Base-by-base conservation (phyloP, 1,140 invertebrate species). In the Paraescarpia echinospica region DNA sequence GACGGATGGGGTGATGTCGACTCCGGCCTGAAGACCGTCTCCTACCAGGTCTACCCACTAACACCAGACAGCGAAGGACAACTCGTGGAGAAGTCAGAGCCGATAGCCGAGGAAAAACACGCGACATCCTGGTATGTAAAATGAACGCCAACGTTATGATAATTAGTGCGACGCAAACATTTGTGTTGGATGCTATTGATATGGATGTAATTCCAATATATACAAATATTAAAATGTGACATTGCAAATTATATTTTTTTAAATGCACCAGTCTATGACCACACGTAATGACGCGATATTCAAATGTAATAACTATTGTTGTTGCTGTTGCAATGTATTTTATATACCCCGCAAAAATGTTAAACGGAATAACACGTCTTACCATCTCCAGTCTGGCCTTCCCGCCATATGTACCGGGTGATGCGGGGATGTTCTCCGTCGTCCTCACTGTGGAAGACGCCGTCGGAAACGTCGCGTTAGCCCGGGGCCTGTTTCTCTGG, bases 371-470 rank as follows among this genome's bases (percentile, higher is more conserved):
- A 41, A 4, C 41, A 41, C 41, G 41, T 41, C 4, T 41, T 41
- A 41, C 12, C 4, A 41, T 41, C 41, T 41, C 59, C 34, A 92
- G 34, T 18, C 0, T 77, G 59, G 93, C 93, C 77, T 35, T 41
- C 34, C 92, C 91, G 12, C n/a, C 12, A 2, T 94, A 92, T 35
- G 33, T 22, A 27, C 93, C 93, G 1, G 14, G 33, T 0, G 59
- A 89, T 33, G 91, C 93, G 2, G 94, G 94, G 1, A 93, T 94
- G 93, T 94, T 93, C 77, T 94, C 94, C 5, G 91, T 93, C 9
- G 92, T 94, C 1, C 51, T 94, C 33, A 93, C 93, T 34, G 93
- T 93, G 34, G 41, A 41, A 6, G 94, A 94, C 89, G 33, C 2
- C 12, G 94, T 93, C 22, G 94, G 94, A 51, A 94, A 94, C 91